Base-by-base conservation (phyloP, 2,888 invertebrate species). In the Gisinianus flammeolus region DNA sequence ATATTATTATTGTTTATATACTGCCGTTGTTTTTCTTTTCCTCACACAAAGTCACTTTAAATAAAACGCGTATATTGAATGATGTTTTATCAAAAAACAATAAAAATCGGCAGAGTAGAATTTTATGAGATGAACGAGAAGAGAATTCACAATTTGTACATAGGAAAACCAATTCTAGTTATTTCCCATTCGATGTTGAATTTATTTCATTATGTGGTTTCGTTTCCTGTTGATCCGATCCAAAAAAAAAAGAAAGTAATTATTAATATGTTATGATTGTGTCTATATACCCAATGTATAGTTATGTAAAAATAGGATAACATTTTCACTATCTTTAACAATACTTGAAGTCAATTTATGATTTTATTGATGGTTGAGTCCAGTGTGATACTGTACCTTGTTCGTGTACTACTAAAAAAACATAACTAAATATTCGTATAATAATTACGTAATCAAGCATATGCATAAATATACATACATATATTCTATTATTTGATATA, bases 341-440 rank as follows among this genome's bases (percentile, higher is more conserved):
- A 19, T 16, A 16, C 35, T 69, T 52, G 24, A 69, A 69, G 69
- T 72, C 62, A 72, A 33, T 72, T 62, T 58, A 22, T 26, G 3
- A 52, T 56, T 26, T 44, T 44, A 66, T 75, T 75, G 72, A 74
- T 67, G 67, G 66, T 78, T 73, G 66, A 73, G 80, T 76, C 78
- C 78, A 78, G 80, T 80, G 80, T 80, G 80, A 80, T 80, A 80
- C 75, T 58, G 80, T 78, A 80, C 80, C 80, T 80, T 76, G 52
- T 70, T 72, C 56, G 54, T 71, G 28, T 71, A 71, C 56, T 58
- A 58, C 22, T 22, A 22, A 58, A 22, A 22, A 58, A 58, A n/a
- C 12, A 56, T n/a, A 58, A 71, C 56, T 71, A 71, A 71, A 26
- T 54, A 71, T 71, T 69, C 70, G 71, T 71, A 69, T 35, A 73